Conservation (phyloP, 1,140 invertebrate species). For the Drosophila kurseongensis region DNA sequence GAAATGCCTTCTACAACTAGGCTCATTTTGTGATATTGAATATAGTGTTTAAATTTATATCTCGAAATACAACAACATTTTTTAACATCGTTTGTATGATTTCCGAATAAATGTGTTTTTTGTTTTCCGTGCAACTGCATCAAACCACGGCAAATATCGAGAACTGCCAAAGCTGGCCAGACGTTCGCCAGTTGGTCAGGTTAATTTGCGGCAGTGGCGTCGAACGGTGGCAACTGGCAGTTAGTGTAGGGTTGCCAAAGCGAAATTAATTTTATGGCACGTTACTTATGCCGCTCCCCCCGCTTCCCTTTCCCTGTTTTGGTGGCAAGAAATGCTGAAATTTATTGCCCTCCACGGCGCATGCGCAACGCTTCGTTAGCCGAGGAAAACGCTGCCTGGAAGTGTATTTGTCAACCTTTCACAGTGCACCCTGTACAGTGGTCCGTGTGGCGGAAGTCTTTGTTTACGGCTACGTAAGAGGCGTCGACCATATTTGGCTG, state of each 20-base stretch:
- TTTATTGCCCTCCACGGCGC: constrained; percentile 49
- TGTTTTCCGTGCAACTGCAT: constrained; percentile 2
- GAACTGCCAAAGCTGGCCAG: constrained; percentile 43
- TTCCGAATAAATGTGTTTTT: background rate
- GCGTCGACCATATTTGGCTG: constrained; percentile 62
- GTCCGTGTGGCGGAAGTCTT: constrained; percentile 67
- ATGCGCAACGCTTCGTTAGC: constrained; percentile 50
- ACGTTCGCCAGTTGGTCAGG: constrained; percentile 51
- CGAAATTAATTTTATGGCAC: constrained; percentile 67
- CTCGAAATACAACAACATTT: too few species aligned
- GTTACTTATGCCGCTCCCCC: constrained; percentile 39
- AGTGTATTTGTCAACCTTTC: constrained; percentile 70
- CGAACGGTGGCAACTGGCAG: constrained; percentile 52
- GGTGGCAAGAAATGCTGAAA: constrained; percentile 44
- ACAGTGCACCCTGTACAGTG: constrained; percentile 17
- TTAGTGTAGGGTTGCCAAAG: constrained; percentile 68
- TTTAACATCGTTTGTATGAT: too few species aligned
- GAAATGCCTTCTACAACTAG: too few species aligned
- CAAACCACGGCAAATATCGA: constrained; percentile 20
- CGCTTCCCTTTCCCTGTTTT: background rate
- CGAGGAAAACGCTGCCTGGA: constrained; percentile 21
- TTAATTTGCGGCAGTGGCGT: constrained; percentile 55
- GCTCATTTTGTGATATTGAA: too few species aligned
- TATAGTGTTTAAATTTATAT: too few species aligned
- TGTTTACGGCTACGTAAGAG: constrained; percentile 43